A percentile compares a stretch with the other conserved stretches of the same genome.
Conservation (phyloP, 2,113 vertebrate species). For the Saguinus imperator region DNA sequence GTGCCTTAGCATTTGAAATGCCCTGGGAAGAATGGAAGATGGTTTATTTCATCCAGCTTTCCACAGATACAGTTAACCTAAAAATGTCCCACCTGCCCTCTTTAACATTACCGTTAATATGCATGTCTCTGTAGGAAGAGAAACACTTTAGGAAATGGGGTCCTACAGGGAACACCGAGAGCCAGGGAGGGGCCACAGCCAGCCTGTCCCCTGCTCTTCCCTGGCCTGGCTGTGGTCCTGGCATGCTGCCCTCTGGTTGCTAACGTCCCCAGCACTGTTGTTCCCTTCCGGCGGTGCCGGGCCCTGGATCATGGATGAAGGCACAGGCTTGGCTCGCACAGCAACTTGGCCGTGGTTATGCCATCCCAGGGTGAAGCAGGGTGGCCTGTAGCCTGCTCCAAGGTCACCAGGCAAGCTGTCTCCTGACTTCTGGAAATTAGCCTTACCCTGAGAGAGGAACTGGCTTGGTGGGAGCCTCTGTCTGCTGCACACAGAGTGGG, state of each 20-base stretch:
- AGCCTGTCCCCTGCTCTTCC: neutral
- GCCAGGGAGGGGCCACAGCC: too few species aligned
- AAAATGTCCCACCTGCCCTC: accelerated
- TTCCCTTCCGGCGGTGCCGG: neutral
- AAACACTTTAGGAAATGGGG: too few species aligned
- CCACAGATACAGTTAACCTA: neutral
- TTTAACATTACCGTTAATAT: neutral
- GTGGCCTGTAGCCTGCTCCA: neutral
- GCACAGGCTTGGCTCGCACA: neutral
- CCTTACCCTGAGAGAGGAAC: too few species aligned
- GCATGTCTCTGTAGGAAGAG: neutral
- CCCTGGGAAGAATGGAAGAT: neutral
- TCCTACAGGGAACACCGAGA: neutral
- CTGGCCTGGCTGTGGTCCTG: neutral
- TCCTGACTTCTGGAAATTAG: neutral
- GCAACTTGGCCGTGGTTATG: accelerated
- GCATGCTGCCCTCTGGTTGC: neutral
- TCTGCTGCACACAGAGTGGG: neutral
- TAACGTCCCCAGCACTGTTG: neutral
- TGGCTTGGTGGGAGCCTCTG: too few species aligned
- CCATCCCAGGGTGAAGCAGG: neutral
- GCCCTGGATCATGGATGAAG: neutral
- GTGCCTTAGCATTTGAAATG: neutral
- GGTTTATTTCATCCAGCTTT: neutral
- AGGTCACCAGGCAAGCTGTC: accelerated